phyloP scores from a whole-genome alignment of 2,797 vertebrate species.

The Graptemys geographica region DNA sequence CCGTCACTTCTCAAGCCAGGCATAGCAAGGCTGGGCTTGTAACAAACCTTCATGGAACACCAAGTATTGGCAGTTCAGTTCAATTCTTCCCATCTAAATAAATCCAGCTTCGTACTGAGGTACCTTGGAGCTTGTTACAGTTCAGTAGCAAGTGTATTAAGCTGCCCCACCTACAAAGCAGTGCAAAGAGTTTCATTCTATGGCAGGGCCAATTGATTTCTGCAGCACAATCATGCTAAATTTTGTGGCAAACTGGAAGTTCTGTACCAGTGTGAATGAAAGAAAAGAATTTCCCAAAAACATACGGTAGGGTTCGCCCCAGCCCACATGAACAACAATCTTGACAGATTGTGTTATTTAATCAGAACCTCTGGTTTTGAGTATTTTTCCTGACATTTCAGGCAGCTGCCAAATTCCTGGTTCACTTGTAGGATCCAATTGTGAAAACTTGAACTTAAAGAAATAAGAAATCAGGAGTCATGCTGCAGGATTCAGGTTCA shows the following conservation, averaged over 20 bases:
- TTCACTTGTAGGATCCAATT: not conserved
- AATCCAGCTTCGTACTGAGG: fast-evolving
- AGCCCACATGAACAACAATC: not conserved
- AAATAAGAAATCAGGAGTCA: not conserved
- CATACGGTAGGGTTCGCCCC: not conserved
- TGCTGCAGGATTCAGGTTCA: not conserved
- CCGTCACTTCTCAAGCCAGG: not conserved
- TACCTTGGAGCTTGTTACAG: not conserved
- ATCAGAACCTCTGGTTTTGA: not conserved
- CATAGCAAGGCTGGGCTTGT: not conserved
- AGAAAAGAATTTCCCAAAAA: not conserved
- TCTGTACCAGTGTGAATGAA: not conserved
- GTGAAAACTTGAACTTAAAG: not conserved
- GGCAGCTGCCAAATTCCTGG: constrained; percentile 41
- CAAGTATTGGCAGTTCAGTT: not conserved
- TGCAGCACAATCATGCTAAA: not conserved
- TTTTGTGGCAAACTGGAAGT: not conserved
- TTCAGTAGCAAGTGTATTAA: fast-evolving
- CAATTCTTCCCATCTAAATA: not conserved
- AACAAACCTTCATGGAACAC: not conserved
- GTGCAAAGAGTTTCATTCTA: not conserved
- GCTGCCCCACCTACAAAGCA: not conserved
- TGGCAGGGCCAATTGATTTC: fast-evolving
- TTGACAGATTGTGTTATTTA: constrained; percentile 45
- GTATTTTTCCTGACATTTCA: constrained; percentile 42